A percentile compares a stretch with the other conserved stretches of the same genome.
Conservation (phyloP, 2,888 invertebrate genomes). For the Peribatodes rhomboidaria region DNA sequence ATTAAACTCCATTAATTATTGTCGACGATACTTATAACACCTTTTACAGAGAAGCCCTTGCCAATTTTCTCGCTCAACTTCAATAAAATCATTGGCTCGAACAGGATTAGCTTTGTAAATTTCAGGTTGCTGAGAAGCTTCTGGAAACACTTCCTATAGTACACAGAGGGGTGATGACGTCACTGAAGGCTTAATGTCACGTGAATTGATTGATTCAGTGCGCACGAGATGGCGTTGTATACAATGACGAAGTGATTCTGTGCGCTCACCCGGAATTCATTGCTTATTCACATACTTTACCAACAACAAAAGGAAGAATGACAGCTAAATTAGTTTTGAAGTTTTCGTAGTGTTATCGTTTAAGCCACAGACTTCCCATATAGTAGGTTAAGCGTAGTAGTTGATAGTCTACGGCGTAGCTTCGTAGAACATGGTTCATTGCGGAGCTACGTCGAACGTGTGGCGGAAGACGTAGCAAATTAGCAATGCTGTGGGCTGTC, state of each 20-base stretch:
- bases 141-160: not conserved
- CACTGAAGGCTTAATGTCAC: constrained; percentile 29
- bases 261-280: constrained; percentile 10
- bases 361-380: too few relatives aligned
- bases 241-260: constrained; percentile 7
- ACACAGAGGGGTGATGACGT: not conserved
- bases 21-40: too few relatives aligned
- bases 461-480: too few relatives aligned
- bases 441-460: too few relatives aligned
- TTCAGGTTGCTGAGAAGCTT: not conserved
- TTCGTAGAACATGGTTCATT: too few relatives aligned
- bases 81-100: not conserved
- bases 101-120: not conserved
- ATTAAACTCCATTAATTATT: too few relatives aligned
- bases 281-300: constrained; percentile 7
- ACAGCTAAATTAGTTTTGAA: too few relatives aligned
- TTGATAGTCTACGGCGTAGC: too few relatives aligned
- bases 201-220: constrained; percentile 28
- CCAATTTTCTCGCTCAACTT: not conserved
- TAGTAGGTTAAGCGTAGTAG: too few relatives aligned
- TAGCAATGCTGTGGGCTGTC: too few relatives aligned
- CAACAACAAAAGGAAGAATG: not conserved
- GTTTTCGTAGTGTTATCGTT: too few relatives aligned
- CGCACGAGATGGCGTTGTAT: constrained; percentile 21
- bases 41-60: not conserved